Conservation (phyloP, 2,888 invertebrate species). For the Melieria crassipennis region DNA sequence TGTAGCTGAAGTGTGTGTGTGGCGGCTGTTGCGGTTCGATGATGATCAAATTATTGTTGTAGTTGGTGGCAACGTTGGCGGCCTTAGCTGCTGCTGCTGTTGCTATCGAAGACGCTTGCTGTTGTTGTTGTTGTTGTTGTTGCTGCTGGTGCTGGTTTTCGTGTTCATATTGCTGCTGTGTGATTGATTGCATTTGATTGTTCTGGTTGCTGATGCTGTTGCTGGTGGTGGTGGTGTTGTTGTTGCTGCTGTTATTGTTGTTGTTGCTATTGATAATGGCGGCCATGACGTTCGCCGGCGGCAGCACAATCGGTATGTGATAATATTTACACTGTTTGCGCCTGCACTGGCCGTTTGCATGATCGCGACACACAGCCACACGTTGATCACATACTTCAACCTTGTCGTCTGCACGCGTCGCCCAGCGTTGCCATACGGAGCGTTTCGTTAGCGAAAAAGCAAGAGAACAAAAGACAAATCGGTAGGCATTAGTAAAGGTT, state of each 20-base stretch:
- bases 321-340: constrained; percentile 97
- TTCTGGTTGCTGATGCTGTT: constrained; percentile 39
- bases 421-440: not conserved
- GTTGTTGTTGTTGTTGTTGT: constrained; percentile 38
- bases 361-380: constrained; percentile 96
- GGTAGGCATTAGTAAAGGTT: too few relatives aligned
- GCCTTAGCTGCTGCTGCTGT: constrained; percentile 48
- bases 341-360: constrained; percentile 91
- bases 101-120: constrained; percentile 41
- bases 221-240: constrained; percentile 38
- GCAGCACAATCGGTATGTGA: constrained; percentile 92
- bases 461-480: constrained; percentile 5
- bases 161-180: constrained; percentile 27
- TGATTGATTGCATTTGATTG: constrained; percentile 31
- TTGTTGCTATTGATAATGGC: constrained; percentile 66
- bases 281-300: constrained; percentile 82
- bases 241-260: constrained; percentile 41
- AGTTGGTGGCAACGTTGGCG: constrained; percentile 42
- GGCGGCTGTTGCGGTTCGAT: constrained; percentile 57
- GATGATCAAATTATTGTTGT: constrained; percentile 57
- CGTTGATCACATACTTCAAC: constrained; percentile 95
- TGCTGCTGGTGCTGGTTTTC: constrained; percentile 42
- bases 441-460: not conserved
- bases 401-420: constrained; percentile 77
- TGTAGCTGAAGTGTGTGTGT: constrained; percentile 49